Conservation (phyloP, 2,888 invertebrate species). For the Bellardia pandia region DNA sequence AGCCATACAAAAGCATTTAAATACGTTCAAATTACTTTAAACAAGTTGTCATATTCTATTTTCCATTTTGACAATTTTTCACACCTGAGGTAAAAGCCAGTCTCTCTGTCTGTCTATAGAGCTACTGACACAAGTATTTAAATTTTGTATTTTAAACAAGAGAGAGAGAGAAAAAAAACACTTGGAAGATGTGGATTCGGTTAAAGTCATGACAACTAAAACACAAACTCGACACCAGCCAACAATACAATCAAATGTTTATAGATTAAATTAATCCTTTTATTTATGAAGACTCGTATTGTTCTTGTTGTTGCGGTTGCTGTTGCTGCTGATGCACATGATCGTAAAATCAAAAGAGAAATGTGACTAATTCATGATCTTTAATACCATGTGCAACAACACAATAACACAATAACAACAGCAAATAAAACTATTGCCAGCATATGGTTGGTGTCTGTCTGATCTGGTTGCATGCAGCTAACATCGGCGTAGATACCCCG, state of each 20-base stretch:
- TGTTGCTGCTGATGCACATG: constrained; percentile 46
- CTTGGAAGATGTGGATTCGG: background rate
- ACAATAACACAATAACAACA: background rate
- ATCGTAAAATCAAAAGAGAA: constrained; percentile 82
- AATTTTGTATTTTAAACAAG: background rate
- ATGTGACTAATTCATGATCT: constrained; percentile 83
- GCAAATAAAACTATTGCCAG: background rate
- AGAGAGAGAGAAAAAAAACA: background rate
- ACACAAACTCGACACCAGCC: constrained; percentile 26
- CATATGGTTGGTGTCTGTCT: background rate
- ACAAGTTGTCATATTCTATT: constrained; percentile 37
- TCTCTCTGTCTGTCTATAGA: background rate
- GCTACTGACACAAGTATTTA: constrained; percentile 29
- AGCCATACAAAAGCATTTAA: constrained; percentile 4
- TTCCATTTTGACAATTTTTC: constrained; percentile 50
- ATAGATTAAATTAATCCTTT: constrained; percentile 56
- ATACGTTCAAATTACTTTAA: constrained; percentile 17
- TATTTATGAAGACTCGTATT: constrained; percentile 49
- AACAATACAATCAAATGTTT: constrained; percentile 51
- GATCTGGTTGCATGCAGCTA: constrained; percentile 7
- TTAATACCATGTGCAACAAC: constrained; percentile 56
- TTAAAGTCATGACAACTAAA: constrained; percentile 11
- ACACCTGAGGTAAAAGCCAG: constrained; percentile 41
- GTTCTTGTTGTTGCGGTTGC: constrained; percentile 14
- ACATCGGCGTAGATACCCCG: too few relatives aligned